These are phyloP conservation scores for Dryas iulia DNA, from an alignment of 1,140 invertebrate species.

Conservation along the genomic window DNA sequence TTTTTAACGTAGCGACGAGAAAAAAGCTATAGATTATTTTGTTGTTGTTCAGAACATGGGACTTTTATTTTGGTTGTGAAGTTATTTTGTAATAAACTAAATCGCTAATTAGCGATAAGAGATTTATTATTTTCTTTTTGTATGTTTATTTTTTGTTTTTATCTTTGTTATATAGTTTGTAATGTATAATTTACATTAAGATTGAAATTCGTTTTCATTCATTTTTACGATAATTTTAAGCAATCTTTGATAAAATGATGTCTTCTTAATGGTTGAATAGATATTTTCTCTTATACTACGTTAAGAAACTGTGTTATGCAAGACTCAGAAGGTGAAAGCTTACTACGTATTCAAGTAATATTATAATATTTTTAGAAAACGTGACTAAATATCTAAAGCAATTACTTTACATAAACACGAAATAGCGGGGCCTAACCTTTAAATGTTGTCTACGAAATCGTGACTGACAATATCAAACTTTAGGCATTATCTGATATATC, in stretches of 20 bases:
- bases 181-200: neutral
- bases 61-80: too few relatives aligned
- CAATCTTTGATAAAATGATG: too few relatives aligned
- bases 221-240: too few relatives aligned
- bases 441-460: conserved; percentile 20
- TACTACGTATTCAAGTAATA: neutral
- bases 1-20: neutral
- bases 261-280: neutral
- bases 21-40: neutral
- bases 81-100: too few relatives aligned
- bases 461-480: conserved; percentile 23
- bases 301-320: neutral
- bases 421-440: conserved; percentile 18
- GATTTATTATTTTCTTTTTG: too few relatives aligned
- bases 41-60: too few relatives aligned
- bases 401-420: conserved; percentile 19
- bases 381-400: conserved; percentile 2
- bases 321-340: neutral
- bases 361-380: neutral
- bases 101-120: too few relatives aligned
- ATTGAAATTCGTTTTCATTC: neutral
- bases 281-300: neutral
- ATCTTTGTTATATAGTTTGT: too few relatives aligned
- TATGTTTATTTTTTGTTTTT: too few relatives aligned
- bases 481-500: conserved; percentile 6